These are phyloP conservation scores for Hydropotes inermis DNA, from an alignment of 2,113 vertebrate species.

Conservation along the genomic window DNA sequence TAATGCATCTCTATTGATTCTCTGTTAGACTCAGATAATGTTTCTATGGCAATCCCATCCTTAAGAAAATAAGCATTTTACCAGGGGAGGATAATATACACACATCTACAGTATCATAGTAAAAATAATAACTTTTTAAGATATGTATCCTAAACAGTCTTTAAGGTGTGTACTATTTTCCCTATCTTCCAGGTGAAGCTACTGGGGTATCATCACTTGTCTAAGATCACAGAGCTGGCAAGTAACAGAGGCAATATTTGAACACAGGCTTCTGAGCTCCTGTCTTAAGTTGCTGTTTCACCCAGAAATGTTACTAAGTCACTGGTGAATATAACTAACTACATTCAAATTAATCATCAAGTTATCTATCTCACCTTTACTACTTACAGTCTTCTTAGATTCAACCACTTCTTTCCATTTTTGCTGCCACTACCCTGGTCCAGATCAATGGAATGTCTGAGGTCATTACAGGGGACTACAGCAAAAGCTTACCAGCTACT, in stretches of 20 bases:
- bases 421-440: fast-evolving
- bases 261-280: not conserved
- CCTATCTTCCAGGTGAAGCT: not conserved
- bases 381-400: not conserved
- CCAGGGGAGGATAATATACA: not conserved
- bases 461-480: not conserved
- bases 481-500: not conserved
- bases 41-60: not conserved
- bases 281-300: not conserved
- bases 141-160: not conserved
- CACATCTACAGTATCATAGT: not conserved
- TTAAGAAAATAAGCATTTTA: not conserved
- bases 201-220: not conserved
- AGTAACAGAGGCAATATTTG: not conserved
- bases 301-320: not conserved
- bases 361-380: not conserved
- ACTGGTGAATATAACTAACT: not conserved
- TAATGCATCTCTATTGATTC: not conserved
- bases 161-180: not conserved
- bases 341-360: not conserved
- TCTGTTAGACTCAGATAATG: not conserved
- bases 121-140: not conserved
- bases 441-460: not conserved
- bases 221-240: not conserved
- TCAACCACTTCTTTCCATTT: not conserved